These are phyloP conservation scores for Trileptium ribeirensis DNA, from an alignment of 2,888 invertebrate species.

Conservation along the genomic window DNA sequence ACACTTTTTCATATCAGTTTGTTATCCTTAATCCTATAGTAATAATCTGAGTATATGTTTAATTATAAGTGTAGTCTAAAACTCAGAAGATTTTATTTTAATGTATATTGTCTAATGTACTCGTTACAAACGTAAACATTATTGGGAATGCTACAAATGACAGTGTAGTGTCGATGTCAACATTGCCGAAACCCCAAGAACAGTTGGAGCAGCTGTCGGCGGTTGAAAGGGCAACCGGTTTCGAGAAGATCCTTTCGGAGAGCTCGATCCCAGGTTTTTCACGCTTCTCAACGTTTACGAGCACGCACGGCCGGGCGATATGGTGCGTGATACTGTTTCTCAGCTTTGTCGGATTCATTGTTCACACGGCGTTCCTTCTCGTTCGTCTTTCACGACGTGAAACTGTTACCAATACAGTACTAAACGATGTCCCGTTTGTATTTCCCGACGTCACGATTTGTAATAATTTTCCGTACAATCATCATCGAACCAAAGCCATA, in stretches of 20 bases:
- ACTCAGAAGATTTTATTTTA: no score
- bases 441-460: background rate
- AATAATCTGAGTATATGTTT: no score
- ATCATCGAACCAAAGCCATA: background rate
- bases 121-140: no score
- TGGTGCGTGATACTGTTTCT: background rate
- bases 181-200: no score
- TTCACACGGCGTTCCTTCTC: background rate
- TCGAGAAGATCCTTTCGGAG: background rate
- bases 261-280: background rate
- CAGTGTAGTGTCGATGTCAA: no score
- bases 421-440: background rate
- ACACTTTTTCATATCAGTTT: no score
- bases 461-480: background rate
- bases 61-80: no score
- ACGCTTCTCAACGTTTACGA: background rate
- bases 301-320: background rate
- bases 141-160: no score
- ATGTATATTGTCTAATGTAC: no score
- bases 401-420: background rate
- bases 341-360: background rate
- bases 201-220: no score
- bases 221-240: background rate
- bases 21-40: no score
- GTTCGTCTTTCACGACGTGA: background rate